These are phyloP conservation scores for Ptilonorhynchus violaceus DNA, from an alignment of 2,113 vertebrate species.

Conservation along the genomic window DNA sequence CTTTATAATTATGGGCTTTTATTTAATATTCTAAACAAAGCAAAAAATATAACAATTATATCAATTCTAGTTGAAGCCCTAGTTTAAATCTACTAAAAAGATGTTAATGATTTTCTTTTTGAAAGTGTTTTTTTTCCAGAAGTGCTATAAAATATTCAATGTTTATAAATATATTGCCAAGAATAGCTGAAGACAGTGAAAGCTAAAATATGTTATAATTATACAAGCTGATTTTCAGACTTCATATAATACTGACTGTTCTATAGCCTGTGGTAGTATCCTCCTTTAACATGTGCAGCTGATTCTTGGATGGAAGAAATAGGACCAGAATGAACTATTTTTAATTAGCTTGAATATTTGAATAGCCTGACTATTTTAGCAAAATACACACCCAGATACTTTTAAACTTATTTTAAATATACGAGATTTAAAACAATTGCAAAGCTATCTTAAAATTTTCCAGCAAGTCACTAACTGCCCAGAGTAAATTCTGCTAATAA, in stretches of 20 bases:
- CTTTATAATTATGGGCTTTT: not conserved
- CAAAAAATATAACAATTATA: not conserved
- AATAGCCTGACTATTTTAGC: slow-evolving; percentile 12
- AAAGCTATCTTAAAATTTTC: not conserved
- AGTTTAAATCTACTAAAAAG: not conserved
- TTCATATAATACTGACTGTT: not conserved
- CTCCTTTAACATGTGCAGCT: not conserved
- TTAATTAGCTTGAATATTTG: slow-evolving; percentile 34
- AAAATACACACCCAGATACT: slow-evolving; percentile 1
- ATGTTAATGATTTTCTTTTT: not conserved
- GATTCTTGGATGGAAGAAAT: not conserved
- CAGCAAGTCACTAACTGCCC: not conserved
- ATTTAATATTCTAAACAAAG: not conserved
- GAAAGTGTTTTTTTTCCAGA: not conserved
- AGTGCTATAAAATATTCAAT: slow-evolving; percentile 11
- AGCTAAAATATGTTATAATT: not conserved
- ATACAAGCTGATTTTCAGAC: not conserved
- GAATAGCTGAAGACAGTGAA: not conserved
- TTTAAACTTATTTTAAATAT: slow-evolving; percentile 22
- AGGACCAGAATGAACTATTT: not conserved
- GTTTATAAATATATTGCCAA: slow-evolving; percentile 26
- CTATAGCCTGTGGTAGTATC: not conserved
- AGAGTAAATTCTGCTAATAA: not conserved
- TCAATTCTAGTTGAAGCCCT: not conserved
- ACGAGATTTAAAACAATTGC: not conserved